Base-by-base conservation (phyloP, 2,888 invertebrate genomes). In the Diploptera punctata region DNA sequence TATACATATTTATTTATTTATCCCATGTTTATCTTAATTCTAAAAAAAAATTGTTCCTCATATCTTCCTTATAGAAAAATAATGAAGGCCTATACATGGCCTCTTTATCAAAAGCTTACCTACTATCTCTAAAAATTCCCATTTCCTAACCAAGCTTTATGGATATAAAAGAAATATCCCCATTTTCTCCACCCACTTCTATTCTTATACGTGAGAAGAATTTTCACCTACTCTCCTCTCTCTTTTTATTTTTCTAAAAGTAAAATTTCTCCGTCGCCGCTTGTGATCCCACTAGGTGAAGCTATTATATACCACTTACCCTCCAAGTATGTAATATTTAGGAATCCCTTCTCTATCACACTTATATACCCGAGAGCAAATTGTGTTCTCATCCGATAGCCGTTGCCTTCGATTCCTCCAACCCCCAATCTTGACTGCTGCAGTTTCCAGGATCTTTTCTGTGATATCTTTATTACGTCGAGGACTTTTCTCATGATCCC, bases 151-250 rank as follows among this genome's bases (percentile, higher is more conserved):
- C 26, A 16, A 21, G 21, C n/a, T 16, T 3, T 24, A 57, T 29
- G 57, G 29, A 57, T 57, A 57, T 57, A 57, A 57, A 57, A 57
- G 31, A 57, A 57, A 57, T 57, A 57, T 57, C 57, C n/a, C 52
- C 31, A 31, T 57, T 29, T 29, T 24, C 31, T 57, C 29, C 1
- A 57, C 29, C 26, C 26, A 29, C 29, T 57, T 57, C 29, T n/a
- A 29, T 29, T 57, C 57, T 57, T 29, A 29, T 57, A 57, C 57
- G 57, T 57, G 57, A 57, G 26, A 10, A 13, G 57, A 57, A 57
- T 57, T 16, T 29, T 4, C 29, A 29, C 31, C 26, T 16, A 16
- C n/a, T 24, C 31, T 57, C 33, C 33, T 57, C n/a, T n/a, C n/a
- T n/a, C n/a, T n/a, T n/a, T n/a, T n/a, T 4, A 13, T 29, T 29